Evolutionary conservation across 1,140 invertebrate species (phyloP).

Genomic region (Drosophila rufa): DNA sequence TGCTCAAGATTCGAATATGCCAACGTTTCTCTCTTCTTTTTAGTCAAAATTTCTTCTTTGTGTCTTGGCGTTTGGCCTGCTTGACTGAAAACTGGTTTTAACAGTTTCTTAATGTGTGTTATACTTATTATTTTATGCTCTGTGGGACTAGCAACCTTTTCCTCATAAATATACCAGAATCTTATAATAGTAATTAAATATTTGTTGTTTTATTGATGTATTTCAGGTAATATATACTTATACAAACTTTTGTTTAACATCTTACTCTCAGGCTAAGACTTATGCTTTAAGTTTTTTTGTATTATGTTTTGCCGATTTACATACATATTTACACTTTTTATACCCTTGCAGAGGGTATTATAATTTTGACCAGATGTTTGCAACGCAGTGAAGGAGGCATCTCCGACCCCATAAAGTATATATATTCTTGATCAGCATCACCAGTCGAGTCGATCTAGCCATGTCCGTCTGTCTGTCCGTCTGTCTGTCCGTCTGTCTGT

Average conservation of each 20-base stretch:
- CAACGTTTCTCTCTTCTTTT: neutral
- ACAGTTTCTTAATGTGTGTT: constrained; percentile 9
- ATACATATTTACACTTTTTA: neutral
- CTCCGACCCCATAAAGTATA: too few species aligned
- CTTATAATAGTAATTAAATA: neutral
- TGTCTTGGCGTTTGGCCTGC: neutral
- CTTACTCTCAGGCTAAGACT: neutral
- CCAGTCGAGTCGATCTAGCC: too few species aligned
- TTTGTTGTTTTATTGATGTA: neutral
- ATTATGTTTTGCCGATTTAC: neutral
- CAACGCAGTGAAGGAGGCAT: too few species aligned
- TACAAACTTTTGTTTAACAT: constrained; percentile 1
- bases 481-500: too few species aligned
- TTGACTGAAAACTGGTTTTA: constrained; percentile 9
- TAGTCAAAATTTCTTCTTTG: neutral
- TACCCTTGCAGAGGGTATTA: too few species aligned
- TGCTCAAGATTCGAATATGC: neutral
- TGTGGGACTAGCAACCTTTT: neutral
- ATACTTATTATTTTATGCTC: neutral
- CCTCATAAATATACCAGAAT: neutral
- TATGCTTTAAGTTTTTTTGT: neutral
- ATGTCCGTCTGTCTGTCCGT: too few species aligned
- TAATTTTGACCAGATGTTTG: too few species aligned
- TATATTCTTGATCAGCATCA: too few species aligned
- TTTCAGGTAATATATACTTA: neutral